phyloP scores from a whole-genome alignment of 2,113 vertebrate genomes.

The Mobula birostris region DNA sequence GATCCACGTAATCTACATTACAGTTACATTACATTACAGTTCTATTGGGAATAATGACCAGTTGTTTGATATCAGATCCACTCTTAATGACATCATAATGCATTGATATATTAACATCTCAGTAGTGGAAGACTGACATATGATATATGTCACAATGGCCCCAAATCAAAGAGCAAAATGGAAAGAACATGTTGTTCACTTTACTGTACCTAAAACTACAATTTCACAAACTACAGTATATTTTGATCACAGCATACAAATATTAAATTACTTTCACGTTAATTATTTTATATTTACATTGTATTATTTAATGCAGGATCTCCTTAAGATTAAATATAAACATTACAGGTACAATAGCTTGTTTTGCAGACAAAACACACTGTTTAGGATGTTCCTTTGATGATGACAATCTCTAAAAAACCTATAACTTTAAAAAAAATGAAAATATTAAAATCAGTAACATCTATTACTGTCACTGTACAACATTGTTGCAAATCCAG shows the following conservation, averaged over 20 bases:
- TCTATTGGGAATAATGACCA: not conserved
- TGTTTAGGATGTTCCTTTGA: not conserved
- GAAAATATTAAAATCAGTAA: not conserved
- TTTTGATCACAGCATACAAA: not conserved
- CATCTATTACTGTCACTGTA: no score
- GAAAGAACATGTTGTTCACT: no score
- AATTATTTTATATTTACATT: not conserved
- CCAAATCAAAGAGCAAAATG: not conserved
- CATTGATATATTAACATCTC: not conserved
- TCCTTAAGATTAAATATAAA: not conserved
- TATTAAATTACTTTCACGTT: not conserved
- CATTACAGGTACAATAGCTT: not conserved
- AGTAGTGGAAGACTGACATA: not conserved
- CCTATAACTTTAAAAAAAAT: not conserved
- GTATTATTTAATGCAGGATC: not conserved
- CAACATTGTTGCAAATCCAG: not conserved
- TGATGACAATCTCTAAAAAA: not conserved
- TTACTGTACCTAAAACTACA: not conserved
- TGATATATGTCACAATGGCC: not conserved
- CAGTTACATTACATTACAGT: no score
- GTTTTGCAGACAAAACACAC: not conserved
- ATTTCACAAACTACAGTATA: not conserved
- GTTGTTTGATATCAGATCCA: not conserved
- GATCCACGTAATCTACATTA: no score
- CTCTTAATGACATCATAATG: not conserved